A percentile compares a stretch with the other conserved stretches of the same genome.
phyloP scores from a whole-genome alignment of 2,888 invertebrate species.

The Mantis religiosa region DNA sequence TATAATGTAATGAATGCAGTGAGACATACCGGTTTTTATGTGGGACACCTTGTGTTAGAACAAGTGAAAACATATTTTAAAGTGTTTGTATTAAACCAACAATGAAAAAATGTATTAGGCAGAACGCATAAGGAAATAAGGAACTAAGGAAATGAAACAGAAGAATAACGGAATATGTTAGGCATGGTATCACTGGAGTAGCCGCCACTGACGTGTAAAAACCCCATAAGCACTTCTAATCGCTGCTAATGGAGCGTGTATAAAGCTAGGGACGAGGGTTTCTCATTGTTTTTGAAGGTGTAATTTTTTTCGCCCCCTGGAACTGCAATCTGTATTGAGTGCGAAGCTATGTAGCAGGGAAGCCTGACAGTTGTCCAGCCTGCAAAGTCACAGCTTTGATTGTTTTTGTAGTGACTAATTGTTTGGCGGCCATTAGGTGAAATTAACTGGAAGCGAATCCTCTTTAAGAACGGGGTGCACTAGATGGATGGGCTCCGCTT shows the following conservation, averaged over 20 bases:
- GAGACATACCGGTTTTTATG: too few relatives aligned
- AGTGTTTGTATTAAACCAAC: too few relatives aligned
- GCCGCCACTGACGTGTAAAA: not conserved
- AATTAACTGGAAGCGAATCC: not conserved
- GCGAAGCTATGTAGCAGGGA: not conserved
- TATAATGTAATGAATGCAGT: too few relatives aligned
- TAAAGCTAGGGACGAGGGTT: not conserved
- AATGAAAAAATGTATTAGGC: too few relatives aligned
- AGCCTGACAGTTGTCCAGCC: not conserved
- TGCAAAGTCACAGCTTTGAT: not conserved
- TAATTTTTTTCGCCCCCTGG: not conserved
- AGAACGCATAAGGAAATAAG: too few relatives aligned
- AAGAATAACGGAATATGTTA: too few relatives aligned
- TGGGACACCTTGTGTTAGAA: too few relatives aligned
- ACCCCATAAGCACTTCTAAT: not conserved
- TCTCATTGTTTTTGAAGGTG: not conserved
- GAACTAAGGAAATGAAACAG: too few relatives aligned
- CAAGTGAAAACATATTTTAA: too few relatives aligned
- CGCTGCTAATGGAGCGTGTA: not conserved
- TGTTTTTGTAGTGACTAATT: not conserved
- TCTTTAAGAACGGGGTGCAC: not conserved
- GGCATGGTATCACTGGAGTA: not conserved
- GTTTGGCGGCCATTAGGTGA: not conserved
- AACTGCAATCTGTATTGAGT: conserved; percentile 8
- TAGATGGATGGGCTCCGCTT: not conserved